Evolutionary conservation across 2,888 invertebrate genomes (phyloP), one percentile per base, ranked within the genome.

Genomic region (Dorcus hopei): DNA sequence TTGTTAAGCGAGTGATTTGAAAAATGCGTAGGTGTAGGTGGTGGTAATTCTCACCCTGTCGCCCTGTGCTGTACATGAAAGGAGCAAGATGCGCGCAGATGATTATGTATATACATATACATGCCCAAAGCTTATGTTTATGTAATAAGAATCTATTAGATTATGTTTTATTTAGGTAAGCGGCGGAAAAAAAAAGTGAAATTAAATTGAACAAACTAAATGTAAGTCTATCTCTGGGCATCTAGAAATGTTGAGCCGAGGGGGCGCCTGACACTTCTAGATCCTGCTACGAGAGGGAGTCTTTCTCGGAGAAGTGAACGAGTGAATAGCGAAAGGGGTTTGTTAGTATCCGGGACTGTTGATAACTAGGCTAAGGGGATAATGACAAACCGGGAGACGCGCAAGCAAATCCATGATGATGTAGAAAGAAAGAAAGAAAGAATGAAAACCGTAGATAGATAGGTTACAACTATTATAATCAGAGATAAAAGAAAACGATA

Each of bases 381-480:
- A 56, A 50, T 45, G 45, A 56, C 56, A 56, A 50, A 56, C 51
- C 45, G 38, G 38, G 45, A 49, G 43, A 49, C 39, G 38, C 16
- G 38, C 14, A 51, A 50, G 49, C 54, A 51, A 51, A 51, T 56
- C 45, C 6, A 33, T 33, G 26, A 2, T 26, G 26, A 26, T 4
- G 26, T 26, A 26, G 26, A 26, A 4, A 33, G 26, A 33, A 33
- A 33, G 26, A 7, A 33, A 6, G 26, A 33, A 52, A 57, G 57
- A 41, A 48, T 51, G 39, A 48, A 11, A 51, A 33, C 42, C 16
- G 49, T 52, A 62, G 59, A 52, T 58, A 62, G 65, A 58, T 65
- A 61, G 64, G 60, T 57, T 61, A 63, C 56, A 57, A 53, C 47
- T 63, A 61, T 63, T 63, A 50, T 58, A 23, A 52, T 50, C 40